These are phyloP conservation scores for Cherax quadricarinatus DNA, from an alignment of 1,140 invertebrate genomes.

Conservation along the genomic window DNA sequence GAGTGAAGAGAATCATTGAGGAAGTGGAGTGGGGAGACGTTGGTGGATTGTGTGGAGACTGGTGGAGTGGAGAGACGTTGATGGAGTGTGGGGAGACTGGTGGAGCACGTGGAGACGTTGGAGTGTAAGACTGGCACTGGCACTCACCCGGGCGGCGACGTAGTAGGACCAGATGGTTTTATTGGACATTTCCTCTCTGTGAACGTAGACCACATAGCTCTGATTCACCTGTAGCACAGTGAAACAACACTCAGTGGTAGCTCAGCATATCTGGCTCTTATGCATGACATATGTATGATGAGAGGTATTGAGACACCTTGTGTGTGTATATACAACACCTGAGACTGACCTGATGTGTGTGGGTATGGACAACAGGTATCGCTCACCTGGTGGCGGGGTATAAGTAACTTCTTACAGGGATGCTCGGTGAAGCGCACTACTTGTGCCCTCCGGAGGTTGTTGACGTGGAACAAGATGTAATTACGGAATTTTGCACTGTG, in stretches of 20 bases:
- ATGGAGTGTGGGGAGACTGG: too few species aligned
- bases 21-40: too few species aligned
- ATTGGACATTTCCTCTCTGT: background rate
- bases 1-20: too few species aligned
- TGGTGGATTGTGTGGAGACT: too few species aligned
- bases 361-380: background rate
- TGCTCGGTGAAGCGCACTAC: constrained; percentile 34
- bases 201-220: constrained; percentile 45
- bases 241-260: too few species aligned
- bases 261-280: too few species aligned
- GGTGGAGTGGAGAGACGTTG: too few species aligned
- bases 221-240: constrained; percentile 34
- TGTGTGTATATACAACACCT: background rate
- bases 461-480: constrained; percentile 17
- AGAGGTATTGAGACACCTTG: too few species aligned
- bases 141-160: constrained; percentile 55
- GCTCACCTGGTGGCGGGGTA: constrained; percentile 43
- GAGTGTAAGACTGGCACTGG: too few species aligned
- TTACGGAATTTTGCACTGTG: background rate
- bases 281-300: too few species aligned
- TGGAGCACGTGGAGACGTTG: too few species aligned
- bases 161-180: constrained; percentile 4
- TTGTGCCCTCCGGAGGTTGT: background rate
- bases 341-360: background rate
- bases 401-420: constrained; percentile 32